Conservation (phyloP, 2,888 invertebrate species). For the Nomada flava region DNA sequence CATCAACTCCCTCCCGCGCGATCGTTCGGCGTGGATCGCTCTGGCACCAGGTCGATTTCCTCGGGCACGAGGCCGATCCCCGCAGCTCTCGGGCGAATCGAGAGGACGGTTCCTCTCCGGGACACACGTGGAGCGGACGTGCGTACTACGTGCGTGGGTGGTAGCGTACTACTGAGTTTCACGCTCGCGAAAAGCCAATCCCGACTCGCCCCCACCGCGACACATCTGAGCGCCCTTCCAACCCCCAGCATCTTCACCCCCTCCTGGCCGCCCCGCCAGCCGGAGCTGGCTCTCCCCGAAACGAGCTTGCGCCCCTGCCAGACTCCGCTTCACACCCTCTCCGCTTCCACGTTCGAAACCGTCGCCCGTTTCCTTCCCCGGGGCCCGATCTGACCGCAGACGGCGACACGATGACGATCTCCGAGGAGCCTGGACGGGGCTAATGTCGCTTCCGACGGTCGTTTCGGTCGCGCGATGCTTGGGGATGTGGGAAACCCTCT, state of each 20-base stretch:
- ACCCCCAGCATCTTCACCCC: slow-evolving; percentile 43
- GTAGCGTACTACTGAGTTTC: slow-evolving; percentile 84
- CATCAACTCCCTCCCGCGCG: not conserved
- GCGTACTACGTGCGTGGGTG: slow-evolving; percentile 86
- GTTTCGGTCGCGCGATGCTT: not conserved
- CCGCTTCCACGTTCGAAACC: not conserved
- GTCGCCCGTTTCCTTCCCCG: not conserved
- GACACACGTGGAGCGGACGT: slow-evolving; percentile 83
- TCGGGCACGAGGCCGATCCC: slow-evolving; percentile 72
- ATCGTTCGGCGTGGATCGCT: not conserved
- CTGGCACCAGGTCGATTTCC: slow-evolving; percentile 35
- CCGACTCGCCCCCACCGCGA: slow-evolving; percentile 54
- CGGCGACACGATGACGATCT: slow-evolving; percentile 4
- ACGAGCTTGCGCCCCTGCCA: slow-evolving; percentile 75
- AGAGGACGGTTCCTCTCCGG: slow-evolving; percentile 71
- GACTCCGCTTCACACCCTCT: slow-evolving; percentile 21
- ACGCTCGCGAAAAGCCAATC: slow-evolving; percentile 73
- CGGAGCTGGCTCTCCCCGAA: slow-evolving; percentile 59
- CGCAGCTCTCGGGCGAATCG: slow-evolving; percentile 84
- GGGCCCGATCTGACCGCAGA: slow-evolving; percentile 7
- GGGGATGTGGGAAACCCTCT: too few species aligned
- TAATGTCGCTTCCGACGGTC: not conserved
- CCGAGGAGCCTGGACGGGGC: not conserved
- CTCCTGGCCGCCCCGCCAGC: slow-evolving; percentile 38
- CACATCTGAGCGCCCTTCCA: slow-evolving; percentile 51